Evolutionary conservation across 2,797 vertebrate genomes (phyloP).

Genomic region (Eulemur coronatus): DNA sequence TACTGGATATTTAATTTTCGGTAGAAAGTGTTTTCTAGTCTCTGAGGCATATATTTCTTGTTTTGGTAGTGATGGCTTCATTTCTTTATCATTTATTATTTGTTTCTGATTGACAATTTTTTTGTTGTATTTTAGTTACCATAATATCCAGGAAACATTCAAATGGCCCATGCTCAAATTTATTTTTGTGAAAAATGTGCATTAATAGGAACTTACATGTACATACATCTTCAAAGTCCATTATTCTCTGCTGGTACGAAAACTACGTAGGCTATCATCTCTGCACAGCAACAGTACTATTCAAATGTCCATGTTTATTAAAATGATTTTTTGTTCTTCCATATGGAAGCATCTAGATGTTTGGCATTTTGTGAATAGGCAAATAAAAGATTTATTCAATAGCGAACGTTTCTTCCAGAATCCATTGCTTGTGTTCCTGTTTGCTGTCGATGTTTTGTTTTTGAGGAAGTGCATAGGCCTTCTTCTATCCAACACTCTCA

Average conservation of each 20-base stretch:
- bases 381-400: background rate
- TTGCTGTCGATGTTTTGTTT: background rate
- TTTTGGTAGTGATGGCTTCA: background rate
- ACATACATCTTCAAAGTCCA: background rate
- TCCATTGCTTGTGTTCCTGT: background rate
- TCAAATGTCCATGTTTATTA: background rate
- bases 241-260: background rate
- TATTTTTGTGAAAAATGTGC: slow-evolving; percentile 1
- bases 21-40: background rate
- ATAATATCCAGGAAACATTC: background rate
- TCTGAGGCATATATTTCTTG: background rate
- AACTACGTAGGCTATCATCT: background rate
- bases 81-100: background rate
- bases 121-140: background rate
- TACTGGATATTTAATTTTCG: background rate
- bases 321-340: background rate
- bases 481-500: background rate
- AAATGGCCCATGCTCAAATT: background rate
- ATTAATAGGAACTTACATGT: background rate
- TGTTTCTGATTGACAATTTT: slow-evolving; percentile 12
- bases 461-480: background rate
- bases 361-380: background rate
- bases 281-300: background rate
- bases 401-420: background rate
- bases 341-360: background rate